These are phyloP conservation scores for Sminthurinus signatus DNA, from an alignment of 1,140 invertebrate genomes.

Conservation along the genomic window DNA sequence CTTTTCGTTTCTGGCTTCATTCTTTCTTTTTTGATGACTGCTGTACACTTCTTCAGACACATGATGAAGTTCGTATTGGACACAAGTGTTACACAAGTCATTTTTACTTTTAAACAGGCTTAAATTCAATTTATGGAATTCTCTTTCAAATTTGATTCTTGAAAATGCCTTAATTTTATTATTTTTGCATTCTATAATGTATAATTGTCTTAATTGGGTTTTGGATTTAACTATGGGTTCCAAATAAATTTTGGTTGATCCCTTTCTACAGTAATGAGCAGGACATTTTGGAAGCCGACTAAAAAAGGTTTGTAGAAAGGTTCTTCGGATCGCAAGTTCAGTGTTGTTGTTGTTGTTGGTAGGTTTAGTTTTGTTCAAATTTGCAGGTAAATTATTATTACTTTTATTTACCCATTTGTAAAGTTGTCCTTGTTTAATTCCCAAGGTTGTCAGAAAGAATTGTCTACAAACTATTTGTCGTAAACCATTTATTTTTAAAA, in stretches of 20 bases:
- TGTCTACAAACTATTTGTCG: slow-evolving; percentile 2
- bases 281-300: slow-evolving; percentile 21
- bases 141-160: background rate
- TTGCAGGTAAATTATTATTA: too few relatives aligned
- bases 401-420: background rate
- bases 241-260: slow-evolving; percentile 22
- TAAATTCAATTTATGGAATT: background rate
- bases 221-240: slow-evolving; percentile 13
- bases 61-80: background rate
- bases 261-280: slow-evolving; percentile 29
- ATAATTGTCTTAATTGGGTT: background rate
- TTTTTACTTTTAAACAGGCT: background rate
- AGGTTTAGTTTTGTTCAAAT: background rate
- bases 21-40: background rate
- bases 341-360: background rate
- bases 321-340: background rate
- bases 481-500: background rate
- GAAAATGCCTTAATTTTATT: background rate
- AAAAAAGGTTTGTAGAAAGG: slow-evolving; percentile 22
- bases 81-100: slow-evolving; percentile 2
- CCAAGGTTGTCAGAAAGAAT: background rate
- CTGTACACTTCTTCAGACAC: background rate
- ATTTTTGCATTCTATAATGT: background rate
- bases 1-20: background rate
- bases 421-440: background rate